These are phyloP conservation scores for Helleia helle DNA, from an alignment of 2,888 invertebrate species.

Conservation along the genomic window DNA sequence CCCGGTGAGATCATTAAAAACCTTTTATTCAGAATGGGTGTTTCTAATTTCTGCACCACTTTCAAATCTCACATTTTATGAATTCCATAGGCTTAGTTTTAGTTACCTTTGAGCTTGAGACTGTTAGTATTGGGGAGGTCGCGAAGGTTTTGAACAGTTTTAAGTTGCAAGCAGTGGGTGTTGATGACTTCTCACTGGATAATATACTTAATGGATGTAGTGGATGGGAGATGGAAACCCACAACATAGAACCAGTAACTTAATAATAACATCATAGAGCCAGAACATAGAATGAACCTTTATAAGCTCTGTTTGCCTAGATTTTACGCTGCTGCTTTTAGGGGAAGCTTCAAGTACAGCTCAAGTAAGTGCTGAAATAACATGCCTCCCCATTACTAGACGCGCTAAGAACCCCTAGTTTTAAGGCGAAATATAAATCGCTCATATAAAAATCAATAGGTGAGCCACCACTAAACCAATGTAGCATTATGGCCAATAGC, in stretches of 20 bases:
- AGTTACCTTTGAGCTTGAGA: not conserved
- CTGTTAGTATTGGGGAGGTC: not conserved
- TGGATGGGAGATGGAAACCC: not conserved
- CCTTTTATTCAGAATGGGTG: too few species aligned
- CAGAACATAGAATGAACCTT: too few species aligned
- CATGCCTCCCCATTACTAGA: not conserved
- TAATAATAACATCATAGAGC: too few species aligned
- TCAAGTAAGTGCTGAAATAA: conserved; percentile 5
- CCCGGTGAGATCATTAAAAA: conserved; percentile 51
- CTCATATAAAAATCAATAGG: too few species aligned
- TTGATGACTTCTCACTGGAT: not conserved
- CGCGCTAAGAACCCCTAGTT: not conserved
- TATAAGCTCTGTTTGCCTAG: not conserved
- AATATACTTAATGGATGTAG: not conserved
- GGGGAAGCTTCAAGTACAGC: too few species aligned
- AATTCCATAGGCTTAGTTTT: not conserved
- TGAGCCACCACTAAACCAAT: too few species aligned
- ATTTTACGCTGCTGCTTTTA: not conserved
- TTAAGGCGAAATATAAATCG: not conserved
- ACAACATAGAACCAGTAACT: not conserved
- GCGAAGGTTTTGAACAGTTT: not conserved
- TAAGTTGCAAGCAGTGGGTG: not conserved
- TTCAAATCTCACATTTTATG: not conserved
- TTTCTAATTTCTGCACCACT: too few species aligned
- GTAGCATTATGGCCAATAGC: too few species aligned